Evolutionary conservation across 2,113 vertebrate genomes (phyloP), one percentile per base, ranked within the genome.

Genomic region (Leucopternis melanops): DNA sequence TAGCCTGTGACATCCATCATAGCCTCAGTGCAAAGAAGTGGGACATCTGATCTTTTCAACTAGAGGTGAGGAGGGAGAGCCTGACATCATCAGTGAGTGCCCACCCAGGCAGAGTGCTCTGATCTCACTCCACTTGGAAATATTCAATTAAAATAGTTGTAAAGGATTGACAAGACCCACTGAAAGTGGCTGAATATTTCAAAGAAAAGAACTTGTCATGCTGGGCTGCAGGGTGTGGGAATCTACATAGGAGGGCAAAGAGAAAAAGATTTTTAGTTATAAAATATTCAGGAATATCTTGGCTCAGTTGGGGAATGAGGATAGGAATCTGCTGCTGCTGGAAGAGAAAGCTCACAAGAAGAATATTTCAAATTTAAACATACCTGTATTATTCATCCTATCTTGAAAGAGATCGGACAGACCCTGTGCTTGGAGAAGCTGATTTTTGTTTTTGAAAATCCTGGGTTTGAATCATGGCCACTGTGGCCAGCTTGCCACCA

Each of bases 231-330:
- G 57, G 13, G n/a, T 88, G 80, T 86, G 88, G 75, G 88, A 94
- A 92, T 95, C 94, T 92, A 91, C 91, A 91, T 81, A 79, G 88
- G 90, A 93, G 95, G 81, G 92, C 61, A 87, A 92, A 88, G 57
- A 92, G 88, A 75, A 67, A 92, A 91, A 92, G 82, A 71, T 93
- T 93, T 94, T 96, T 67, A 79, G 57, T 81, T 86, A 95, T 94
- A 81, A 97, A 96, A 92, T 94, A 97, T 95, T 96, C 83, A 96
- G 72, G 88, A 91, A 63, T 92, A 59, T 65, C 92, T 86, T 88
- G 72, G 52, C 73, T 95, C 54, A 87, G 83, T 77, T 94, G 77
- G 34, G 57, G 36, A 79, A 92, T 66, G 78, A 86, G 69, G 91
- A 71, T 72, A 73, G 83, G 72, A 95, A 87, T 89, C 80, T 75